Evolutionary conservation across 2,888 invertebrate genomes (phyloP), one percentile per base, ranked within the genome.

Genomic region (Tanytarsus gracilentus): DNA sequence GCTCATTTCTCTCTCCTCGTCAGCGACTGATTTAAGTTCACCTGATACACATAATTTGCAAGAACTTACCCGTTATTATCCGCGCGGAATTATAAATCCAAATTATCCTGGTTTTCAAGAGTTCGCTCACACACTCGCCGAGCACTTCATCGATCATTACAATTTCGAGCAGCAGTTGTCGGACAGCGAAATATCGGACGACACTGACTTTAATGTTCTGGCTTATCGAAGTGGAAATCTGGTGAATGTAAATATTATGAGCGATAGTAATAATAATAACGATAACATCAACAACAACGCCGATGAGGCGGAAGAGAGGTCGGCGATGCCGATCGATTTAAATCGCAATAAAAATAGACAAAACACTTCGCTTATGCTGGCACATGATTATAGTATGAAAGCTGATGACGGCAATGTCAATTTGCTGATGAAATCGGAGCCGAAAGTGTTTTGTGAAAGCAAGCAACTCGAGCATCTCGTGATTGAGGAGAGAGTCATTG

Each of bases 101-200:
- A 88, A 88, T 73, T 88, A 88, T 75, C 85, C 88, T 21, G 88
- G 88, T 61, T 88, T 88, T 72, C 87, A 88, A 70, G 87, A 88
- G 72, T 78, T 88, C 67, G 88, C 86, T 16, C 83, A 85, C 68
- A 84, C 84, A 63, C 76, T 86, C 65, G 81, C 72, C 65, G 69
- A 72, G 67, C 71, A 70, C 65, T 71, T 69, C 63, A 68, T 70
- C 51, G 66, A 66, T 62, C 67, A 67, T 63, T 63, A 65, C 29
- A 58, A 51, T 62, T 69, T 71, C 61, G 76, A 77, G 62, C 74
- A 25, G 1, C 11, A 72, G 62, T 76, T 73, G 62, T 68, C 70
- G 61, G 71, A 71, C 61, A 69, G 69, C 64, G 71, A 72, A 63
- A 66, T 70, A 51, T 71, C 71, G 1, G 71, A 71, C 60, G 58